Conservation (phyloP, 2,113 vertebrate species). For the Manacus vitellinus region DNA sequence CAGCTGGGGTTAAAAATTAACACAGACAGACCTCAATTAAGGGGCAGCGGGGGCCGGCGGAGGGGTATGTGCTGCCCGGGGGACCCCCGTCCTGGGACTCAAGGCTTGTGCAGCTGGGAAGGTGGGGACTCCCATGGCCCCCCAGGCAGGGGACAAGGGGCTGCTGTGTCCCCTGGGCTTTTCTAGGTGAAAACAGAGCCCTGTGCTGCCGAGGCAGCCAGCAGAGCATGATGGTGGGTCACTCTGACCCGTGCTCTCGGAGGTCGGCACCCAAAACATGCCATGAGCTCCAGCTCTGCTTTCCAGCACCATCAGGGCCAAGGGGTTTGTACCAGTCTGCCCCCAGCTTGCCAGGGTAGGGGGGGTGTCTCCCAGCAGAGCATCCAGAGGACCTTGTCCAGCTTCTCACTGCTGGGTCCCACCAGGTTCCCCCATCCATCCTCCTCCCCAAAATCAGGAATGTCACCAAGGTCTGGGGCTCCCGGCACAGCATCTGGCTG, state of each 20-base stretch:
- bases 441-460: not conserved
- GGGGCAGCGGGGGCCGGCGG: not conserved
- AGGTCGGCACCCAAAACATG: rapidly evolving
- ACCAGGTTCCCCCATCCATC: not conserved
- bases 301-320: not conserved
- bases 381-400: rapidly evolving
- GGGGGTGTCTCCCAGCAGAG: rapidly evolving
- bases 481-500: rapidly evolving
- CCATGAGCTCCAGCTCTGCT: rapidly evolving
- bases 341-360: not conserved
- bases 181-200: not conserved
- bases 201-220: not conserved
- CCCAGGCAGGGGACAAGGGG: rapidly evolving
- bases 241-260: rapidly evolving
- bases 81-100: not conserved
- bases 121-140: rapidly evolving
- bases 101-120: rapidly evolving
- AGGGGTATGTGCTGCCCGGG: not conserved
- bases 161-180: not conserved
- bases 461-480: not conserved
- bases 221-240: rapidly evolving
- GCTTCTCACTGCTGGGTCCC: not conserved
- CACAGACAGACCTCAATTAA: not conserved
- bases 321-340: not conserved
- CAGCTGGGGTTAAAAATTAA: constrained; percentile 71